Percentiles rank a stretch among this genome's conserved stretches.
Conservation (phyloP, 1,140 invertebrate species). For the Tetragonula clypearis region DNA sequence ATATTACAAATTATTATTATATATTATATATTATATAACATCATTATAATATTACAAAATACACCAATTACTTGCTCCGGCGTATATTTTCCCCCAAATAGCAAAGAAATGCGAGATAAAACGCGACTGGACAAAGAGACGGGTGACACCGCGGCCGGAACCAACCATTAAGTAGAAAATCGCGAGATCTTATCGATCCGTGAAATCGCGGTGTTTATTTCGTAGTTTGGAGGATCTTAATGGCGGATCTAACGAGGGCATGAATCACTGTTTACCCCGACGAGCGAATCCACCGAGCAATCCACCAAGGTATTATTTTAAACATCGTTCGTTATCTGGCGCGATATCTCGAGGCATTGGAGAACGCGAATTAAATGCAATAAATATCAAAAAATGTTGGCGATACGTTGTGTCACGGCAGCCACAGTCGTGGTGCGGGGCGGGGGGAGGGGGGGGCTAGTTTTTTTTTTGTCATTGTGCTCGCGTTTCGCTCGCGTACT, state of each 20-base stretch:
- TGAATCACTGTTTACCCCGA: background rate
- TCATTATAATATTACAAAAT: too few relatives aligned
- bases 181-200: background rate
- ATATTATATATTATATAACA: too few relatives aligned
- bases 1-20: too few relatives aligned
- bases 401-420: background rate
- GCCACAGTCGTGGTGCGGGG: background rate
- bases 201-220: background rate
- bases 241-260: background rate
- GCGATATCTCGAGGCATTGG: background rate
- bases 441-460: background rate
- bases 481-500: constrained; percentile 28
- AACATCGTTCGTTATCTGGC: background rate
- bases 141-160: too few relatives aligned
- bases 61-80: too few relatives aligned
- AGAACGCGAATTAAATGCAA: background rate
- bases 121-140: too few relatives aligned
- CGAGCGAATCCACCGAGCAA: background rate
- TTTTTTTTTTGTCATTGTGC: constrained; percentile 44
- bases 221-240: background rate
- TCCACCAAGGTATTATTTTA: background rate
- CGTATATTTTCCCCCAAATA: too few relatives aligned
- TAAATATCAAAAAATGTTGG: constrained; percentile 14
- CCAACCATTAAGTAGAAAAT: background rate
- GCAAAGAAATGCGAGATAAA: too few relatives aligned